These are phyloP conservation scores for Dasypolia templi DNA, from an alignment of 2,888 invertebrate species.

Conservation along the genomic window DNA sequence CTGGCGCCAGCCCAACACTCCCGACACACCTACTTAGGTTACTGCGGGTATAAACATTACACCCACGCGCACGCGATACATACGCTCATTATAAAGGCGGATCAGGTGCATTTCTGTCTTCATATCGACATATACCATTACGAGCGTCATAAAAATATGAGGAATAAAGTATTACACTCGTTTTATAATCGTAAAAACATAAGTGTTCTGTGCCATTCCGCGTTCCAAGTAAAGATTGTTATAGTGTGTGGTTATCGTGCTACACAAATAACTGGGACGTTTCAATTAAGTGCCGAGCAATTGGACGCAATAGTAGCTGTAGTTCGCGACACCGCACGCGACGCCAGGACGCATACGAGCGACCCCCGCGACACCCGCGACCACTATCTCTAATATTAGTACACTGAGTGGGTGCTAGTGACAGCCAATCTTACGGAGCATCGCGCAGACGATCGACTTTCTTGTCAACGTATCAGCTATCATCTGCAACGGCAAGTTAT, in stretches of 20 bases:
- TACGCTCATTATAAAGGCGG: neutral
- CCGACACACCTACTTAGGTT: neutral
- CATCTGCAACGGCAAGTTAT: neutral
- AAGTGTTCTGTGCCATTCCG: neutral
- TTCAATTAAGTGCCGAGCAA: slow-evolving; percentile 14
- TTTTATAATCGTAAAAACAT: slow-evolving; percentile 1
- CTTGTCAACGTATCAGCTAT: neutral
- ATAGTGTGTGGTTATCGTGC: slow-evolving; percentile 20
- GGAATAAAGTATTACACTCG: neutral
- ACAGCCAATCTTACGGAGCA: slow-evolving; percentile 12
- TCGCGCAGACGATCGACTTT: neutral
- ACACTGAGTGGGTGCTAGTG: slow-evolving; percentile 16
- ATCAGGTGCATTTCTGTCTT: neutral
- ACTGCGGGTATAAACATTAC: neutral
- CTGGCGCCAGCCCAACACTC: slow-evolving; percentile 7
- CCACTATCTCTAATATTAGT: neutral
- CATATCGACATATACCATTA: slow-evolving; percentile 10
- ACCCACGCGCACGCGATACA: neutral
- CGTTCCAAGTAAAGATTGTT: slow-evolving; percentile 3
- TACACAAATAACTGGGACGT: slow-evolving; percentile 30
- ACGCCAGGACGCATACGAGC: neutral
- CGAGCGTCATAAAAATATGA: slow-evolving; percentile 4
- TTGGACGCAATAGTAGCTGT: neutral
- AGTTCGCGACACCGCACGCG: slow-evolving; percentile 4
- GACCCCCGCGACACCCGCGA: no score